Percentiles rank a stretch among this genome's conserved stretches.
Conservation (phyloP, 1,140 invertebrate species). For the Cherax quadricarinatus region DNA sequence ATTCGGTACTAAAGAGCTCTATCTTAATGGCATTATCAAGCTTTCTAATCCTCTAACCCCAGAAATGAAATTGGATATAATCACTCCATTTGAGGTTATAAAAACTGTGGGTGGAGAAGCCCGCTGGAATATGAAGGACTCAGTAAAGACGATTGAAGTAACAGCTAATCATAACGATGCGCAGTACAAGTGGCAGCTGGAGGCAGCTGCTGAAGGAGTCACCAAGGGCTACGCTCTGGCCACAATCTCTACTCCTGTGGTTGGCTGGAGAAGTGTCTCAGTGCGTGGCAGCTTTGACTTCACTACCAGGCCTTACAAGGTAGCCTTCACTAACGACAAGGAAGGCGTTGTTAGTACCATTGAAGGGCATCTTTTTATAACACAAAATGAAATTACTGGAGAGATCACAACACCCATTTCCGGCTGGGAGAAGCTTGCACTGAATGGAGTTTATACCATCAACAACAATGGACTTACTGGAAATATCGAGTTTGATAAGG, state of each 20-base stretch:
- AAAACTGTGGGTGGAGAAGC: constrained; percentile 14
- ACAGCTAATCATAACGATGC: constrained; percentile 32
- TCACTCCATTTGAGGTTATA: constrained; percentile 35
- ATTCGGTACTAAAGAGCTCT: constrained; percentile 29
- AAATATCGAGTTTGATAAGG: background rate
- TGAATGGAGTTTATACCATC: constrained; percentile 29
- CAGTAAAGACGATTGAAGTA: constrained; percentile 20
- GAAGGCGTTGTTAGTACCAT: constrained; percentile 37
- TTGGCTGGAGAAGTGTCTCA: constrained; percentile 32
- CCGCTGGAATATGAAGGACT: constrained; percentile 14
- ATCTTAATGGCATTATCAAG: constrained; percentile 11
- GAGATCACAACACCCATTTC: constrained; percentile 47
- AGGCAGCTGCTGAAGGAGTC: constrained; percentile 26
- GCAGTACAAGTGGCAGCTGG: constrained; percentile 33
- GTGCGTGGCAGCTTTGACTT: constrained; percentile 30
- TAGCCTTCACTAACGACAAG: constrained; percentile 4
- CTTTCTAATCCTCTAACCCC: constrained; percentile 33
- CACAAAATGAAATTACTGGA: background rate
- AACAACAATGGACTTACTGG: background rate
- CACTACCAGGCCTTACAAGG: constrained; percentile 17
- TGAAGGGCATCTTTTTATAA: constrained; percentile 8
- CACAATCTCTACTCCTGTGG: constrained; percentile 26
- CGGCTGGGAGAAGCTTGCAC: constrained; percentile 31
- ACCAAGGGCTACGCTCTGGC: background rate
- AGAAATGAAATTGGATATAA: constrained; percentile 45